Base-by-base conservation (phyloP, 2,888 invertebrate genomes). In the Drosophila robusta region DNA sequence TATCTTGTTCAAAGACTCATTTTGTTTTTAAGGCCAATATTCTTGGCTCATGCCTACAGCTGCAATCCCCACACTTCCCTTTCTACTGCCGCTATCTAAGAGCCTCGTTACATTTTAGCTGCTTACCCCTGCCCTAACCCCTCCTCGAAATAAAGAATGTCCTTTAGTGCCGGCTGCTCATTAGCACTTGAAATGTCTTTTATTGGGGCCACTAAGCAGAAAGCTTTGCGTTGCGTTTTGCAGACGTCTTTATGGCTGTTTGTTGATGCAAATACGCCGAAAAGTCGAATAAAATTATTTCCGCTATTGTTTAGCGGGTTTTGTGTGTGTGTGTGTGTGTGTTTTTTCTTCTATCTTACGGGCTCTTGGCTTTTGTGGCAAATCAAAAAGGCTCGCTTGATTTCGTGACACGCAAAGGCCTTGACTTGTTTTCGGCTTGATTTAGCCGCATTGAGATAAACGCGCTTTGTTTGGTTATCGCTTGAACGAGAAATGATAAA, bases 231-330 rank as follows among this genome's bases (percentile, higher is more conserved):
- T 57, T 60, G 29, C 69, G 50, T 62, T 66, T 54, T 62, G 58
- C 51, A 64, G 80, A 69, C 75, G 73, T 76, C 78, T 82, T 87
- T 80, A 83, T 83, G 82, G 68, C 58, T 73, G 71, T 78, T 87
- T 85, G 76, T 65, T 85, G 65, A 85, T 87, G 85, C 71, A 85
- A 85, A 85, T 87, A 71, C 60, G 69, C 49, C 65, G 34, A 68
- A 74, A 69, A 72, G 73, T 62, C 52, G 70, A 74, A 82, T 85
- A 82, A 85, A 85, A 85, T 85, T 87, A 85, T 87, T 82, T 85
- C 76, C 80, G 85, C 75, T 68, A 73, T 87, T 82, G 78, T 80
- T 78, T 70, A 68, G 73, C 56, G 49, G 61, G 16, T 44, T 63
- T 60, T 54, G 18, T 18, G 18, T 18, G 18, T 18, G 18, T 58